Conservation (phyloP, 1,140 invertebrate genomes). For the Bombus ignitus region DNA sequence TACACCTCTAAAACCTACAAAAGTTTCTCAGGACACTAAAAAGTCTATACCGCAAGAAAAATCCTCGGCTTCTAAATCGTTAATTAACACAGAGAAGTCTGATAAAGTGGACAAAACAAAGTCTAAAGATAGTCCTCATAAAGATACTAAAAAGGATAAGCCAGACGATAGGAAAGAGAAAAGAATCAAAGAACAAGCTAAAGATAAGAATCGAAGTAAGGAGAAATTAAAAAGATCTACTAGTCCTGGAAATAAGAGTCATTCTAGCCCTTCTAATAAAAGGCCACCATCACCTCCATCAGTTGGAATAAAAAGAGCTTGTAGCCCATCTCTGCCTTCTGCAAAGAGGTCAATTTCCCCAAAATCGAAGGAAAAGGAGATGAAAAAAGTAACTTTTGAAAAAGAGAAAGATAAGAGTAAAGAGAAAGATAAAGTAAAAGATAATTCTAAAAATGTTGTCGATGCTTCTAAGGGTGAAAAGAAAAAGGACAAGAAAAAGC, state of each 20-base stretch:
- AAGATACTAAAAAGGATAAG: constrained; percentile 84
- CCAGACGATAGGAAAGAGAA: constrained; percentile 86
- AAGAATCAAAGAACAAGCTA: constrained; percentile 84
- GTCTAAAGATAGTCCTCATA: constrained; percentile 83
- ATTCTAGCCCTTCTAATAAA: constrained; percentile 73
- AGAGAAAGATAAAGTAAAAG: constrained; percentile 79
- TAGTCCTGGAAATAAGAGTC: constrained; percentile 82
- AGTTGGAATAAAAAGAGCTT: constrained; percentile 69
- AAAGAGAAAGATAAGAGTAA: constrained; percentile 77
- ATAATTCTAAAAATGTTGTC: constrained; percentile 64
- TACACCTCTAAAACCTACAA: constrained; percentile 87
- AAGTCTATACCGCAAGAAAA: constrained; percentile 81
- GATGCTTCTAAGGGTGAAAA: constrained; percentile 80
- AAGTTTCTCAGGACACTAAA: constrained; percentile 85
- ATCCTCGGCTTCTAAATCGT: constrained; percentile 72
- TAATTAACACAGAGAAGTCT: constrained; percentile 76
- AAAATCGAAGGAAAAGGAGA: constrained; percentile 79
- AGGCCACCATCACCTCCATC: constrained; percentile 67
- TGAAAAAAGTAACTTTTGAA: constrained; percentile 58
- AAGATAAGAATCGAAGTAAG: constrained; percentile 85
- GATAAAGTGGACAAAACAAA: constrained; percentile 88
- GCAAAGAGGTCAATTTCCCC: constrained; percentile 79
- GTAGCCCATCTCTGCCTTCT: constrained; percentile 76
- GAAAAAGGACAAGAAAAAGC: constrained; percentile 83
- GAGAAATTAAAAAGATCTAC: constrained; percentile 86